These are phyloP conservation scores for Cephus spinipes DNA, from an alignment of 2,888 invertebrate species.

Conservation along the genomic window DNA sequence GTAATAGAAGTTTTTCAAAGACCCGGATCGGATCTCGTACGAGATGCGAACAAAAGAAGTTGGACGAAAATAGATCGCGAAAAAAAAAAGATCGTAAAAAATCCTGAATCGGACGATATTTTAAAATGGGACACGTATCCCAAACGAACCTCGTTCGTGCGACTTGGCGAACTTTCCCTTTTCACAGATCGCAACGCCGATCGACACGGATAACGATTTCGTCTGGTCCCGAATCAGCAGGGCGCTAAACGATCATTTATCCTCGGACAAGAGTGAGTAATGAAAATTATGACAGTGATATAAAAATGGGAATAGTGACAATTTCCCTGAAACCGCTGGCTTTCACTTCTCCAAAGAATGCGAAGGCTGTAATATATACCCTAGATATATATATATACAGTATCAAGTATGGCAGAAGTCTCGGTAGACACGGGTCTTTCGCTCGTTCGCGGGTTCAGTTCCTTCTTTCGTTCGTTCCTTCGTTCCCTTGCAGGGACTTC, in stretches of 20 bases:
- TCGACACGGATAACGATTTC: slow-evolving; percentile 12
- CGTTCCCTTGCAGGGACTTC: background rate
- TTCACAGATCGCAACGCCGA: slow-evolving; percentile 28
- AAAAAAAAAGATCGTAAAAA: background rate
- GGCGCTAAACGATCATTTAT: background rate
- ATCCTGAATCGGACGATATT: background rate
- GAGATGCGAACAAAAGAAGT: background rate
- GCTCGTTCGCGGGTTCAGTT: background rate
- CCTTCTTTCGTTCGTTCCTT: background rate
- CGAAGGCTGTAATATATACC: slow-evolving; percentile 16
- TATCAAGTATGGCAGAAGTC: background rate
- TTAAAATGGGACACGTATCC: background rate
- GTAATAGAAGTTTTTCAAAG: background rate
- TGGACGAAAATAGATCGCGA: background rate
- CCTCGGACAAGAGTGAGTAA: background rate
- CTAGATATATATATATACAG: background rate
- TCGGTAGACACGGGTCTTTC: background rate
- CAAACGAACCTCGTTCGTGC: background rate
- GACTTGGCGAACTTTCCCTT: slow-evolving; percentile 30
- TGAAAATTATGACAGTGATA: background rate
- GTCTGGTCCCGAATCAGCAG: slow-evolving; percentile 15
- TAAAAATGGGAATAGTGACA: slow-evolving; percentile 7
- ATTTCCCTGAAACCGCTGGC: slow-evolving; percentile 31
- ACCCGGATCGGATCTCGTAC: background rate
- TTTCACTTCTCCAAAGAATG: slow-evolving; percentile 32